phyloP scores from a whole-genome alignment of 2,113 vertebrate species.

The Micromys minutus region DNA sequence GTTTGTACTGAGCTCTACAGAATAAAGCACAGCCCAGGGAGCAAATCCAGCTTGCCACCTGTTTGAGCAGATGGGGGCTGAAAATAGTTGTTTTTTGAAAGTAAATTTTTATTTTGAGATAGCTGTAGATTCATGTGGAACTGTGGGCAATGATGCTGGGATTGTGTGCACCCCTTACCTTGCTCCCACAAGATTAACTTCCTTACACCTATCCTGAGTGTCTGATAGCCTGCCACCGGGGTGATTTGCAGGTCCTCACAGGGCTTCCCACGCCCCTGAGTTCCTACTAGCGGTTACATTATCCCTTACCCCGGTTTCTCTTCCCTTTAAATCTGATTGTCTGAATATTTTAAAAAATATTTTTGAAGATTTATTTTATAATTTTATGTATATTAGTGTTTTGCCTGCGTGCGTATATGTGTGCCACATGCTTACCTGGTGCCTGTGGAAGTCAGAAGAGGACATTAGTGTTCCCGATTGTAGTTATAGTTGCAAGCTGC shows the following conservation, averaged over 20 bases:
- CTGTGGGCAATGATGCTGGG: not conserved
- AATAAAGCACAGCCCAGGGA: not conserved
- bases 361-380: not conserved
- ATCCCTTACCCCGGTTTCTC: too few relatives aligned
- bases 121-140: not conserved
- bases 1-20: constrained; percentile 39
- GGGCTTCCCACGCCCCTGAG: not conserved
- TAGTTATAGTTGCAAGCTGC: not conserved
- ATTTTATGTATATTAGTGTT: not conserved
- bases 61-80: constrained; percentile 37
- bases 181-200: not conserved
- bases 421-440: not conserved
- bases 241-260: not conserved
- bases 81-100: constrained; percentile 28
- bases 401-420: not conserved
- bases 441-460: not conserved
- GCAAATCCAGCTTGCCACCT: constrained; percentile 34
- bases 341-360: not conserved
- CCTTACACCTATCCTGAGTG: not conserved
- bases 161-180: not conserved
- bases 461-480: not conserved
- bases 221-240: not conserved
- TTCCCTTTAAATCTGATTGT: not conserved
- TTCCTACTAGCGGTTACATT: not conserved
- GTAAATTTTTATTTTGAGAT: constrained; percentile 31